Conservation (phyloP, 2,888 invertebrate species). For the Ariolimax columbianus region DNA sequence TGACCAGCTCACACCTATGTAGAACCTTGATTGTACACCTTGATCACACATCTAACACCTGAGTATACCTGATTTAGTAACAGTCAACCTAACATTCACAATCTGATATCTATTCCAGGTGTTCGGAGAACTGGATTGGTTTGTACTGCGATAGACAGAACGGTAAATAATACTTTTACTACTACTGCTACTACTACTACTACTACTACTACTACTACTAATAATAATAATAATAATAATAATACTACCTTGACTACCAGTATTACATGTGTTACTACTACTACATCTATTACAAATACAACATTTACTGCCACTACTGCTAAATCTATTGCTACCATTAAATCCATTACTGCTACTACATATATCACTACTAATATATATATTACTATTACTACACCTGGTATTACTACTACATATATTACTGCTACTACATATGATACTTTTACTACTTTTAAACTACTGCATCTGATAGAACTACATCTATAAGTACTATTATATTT, state of each 20-base stretch:
- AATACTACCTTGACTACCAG: neutral
- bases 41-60: neutral
- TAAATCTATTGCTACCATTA: conserved; percentile 10
- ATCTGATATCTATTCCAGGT: neutral
- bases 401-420: conserved; percentile 24
- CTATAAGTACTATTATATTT: neutral
- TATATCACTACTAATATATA: conserved; percentile 1
- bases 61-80: too few species aligned
- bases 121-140: neutral
- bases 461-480: neutral
- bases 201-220: neutral
- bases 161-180: neutral
- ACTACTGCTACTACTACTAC: conserved; percentile 4
- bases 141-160: neutral
- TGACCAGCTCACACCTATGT: too few species aligned
- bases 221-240: neutral
- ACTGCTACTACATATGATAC: conserved; percentile 23
- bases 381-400: neutral
- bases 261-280: neutral
- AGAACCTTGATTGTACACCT: too few species aligned
- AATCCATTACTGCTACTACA: conserved; percentile 1
- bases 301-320: too few species aligned
- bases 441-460: conserved; percentile 15
- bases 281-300: conserved; percentile 19
- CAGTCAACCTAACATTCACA: too few species aligned